Conservation (phyloP, 2,888 invertebrate genomes). For the Drosophila nigricruria region DNA sequence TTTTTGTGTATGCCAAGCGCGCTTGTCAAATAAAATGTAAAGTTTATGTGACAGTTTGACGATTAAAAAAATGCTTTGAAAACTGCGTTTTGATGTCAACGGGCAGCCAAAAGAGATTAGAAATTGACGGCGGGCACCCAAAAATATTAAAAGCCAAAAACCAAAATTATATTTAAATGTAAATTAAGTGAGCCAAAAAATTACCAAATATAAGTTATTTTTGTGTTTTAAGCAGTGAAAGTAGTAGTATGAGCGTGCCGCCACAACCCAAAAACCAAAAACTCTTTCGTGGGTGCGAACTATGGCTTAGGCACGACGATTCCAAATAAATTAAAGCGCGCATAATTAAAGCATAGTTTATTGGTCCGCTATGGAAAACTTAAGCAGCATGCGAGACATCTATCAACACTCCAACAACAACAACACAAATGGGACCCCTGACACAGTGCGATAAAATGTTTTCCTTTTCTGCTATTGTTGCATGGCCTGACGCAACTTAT, state of each 20-base stretch:
- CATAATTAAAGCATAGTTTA: slow-evolving; percentile 58
- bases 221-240: slow-evolving; percentile 78
- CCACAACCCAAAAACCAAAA: slow-evolving; percentile 9
- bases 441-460: slow-evolving; percentile 20
- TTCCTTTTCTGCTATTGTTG: slow-evolving; percentile 3
- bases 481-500: slow-evolving; percentile 38
- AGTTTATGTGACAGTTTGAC: slow-evolving; percentile 80
- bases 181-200: slow-evolving; percentile 73
- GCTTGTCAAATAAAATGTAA: slow-evolving; percentile 79
- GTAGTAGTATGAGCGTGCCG: slow-evolving; percentile 57
- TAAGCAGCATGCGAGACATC: slow-evolving; percentile 24
- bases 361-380: slow-evolving; percentile 23
- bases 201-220: slow-evolving; percentile 76
- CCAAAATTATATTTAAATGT: slow-evolving; percentile 75
- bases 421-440: slow-evolving; percentile 36
- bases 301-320: slow-evolving; percentile 20
- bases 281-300: slow-evolving; percentile 70
- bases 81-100: slow-evolving; percentile 71
- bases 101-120: slow-evolving; percentile 70
- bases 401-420: slow-evolving; percentile 17
- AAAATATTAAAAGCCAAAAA: slow-evolving; percentile 57
- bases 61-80: slow-evolving; percentile 75
- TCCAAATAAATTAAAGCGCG: slow-evolving; percentile 28
- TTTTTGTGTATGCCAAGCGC: slow-evolving; percentile 69
- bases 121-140: slow-evolving; percentile 55